phyloP scores from a whole-genome alignment of 2,113 vertebrate genomes.

The Myotis lucifugus region DNA sequence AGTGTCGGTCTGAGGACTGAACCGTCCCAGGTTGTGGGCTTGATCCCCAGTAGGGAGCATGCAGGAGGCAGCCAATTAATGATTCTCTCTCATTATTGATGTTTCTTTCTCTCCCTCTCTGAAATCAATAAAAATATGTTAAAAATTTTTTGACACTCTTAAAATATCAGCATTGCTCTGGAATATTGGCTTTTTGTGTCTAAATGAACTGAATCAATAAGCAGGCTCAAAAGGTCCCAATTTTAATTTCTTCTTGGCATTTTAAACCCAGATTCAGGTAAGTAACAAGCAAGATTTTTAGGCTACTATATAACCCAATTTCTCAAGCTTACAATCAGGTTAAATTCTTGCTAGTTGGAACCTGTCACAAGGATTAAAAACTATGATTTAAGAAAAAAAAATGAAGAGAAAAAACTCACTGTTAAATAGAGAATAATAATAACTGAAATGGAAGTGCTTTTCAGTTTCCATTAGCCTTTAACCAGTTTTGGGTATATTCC shows the following conservation, averaged over 20 bases:
- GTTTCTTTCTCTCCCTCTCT: too few relatives aligned
- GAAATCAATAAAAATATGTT: too few relatives aligned
- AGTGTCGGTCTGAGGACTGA: too few relatives aligned
- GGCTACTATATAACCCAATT: constrained; percentile 67
- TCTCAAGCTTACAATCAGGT: constrained; percentile 68
- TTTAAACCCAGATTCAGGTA: constrained; percentile 61
- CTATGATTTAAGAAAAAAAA: constrained; percentile 67
- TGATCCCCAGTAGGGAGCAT: too few relatives aligned
- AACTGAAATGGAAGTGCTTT: constrained; percentile 48
- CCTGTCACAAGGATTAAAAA: constrained; percentile 63
- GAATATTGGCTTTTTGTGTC: constrained; percentile 69
- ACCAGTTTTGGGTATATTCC: background rate
- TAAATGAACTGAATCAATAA: constrained; percentile 68
- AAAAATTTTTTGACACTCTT: constrained; percentile 41
- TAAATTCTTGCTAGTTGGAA: constrained; percentile 63
- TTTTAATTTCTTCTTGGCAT: constrained; percentile 73
- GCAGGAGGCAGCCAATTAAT: too few relatives aligned
- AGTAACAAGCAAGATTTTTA: constrained; percentile 68
- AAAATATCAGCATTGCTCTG: constrained; percentile 61
- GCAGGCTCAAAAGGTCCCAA: background rate
- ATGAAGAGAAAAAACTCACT: constrained; percentile 15
- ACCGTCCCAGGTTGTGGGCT: too few relatives aligned
- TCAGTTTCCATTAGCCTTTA: constrained; percentile 16
- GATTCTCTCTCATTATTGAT: too few relatives aligned
- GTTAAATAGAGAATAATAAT: constrained; percentile 55